Evolutionary conservation across 2,113 vertebrate species (phyloP).

Genomic region (Salvator merianae): DNA sequence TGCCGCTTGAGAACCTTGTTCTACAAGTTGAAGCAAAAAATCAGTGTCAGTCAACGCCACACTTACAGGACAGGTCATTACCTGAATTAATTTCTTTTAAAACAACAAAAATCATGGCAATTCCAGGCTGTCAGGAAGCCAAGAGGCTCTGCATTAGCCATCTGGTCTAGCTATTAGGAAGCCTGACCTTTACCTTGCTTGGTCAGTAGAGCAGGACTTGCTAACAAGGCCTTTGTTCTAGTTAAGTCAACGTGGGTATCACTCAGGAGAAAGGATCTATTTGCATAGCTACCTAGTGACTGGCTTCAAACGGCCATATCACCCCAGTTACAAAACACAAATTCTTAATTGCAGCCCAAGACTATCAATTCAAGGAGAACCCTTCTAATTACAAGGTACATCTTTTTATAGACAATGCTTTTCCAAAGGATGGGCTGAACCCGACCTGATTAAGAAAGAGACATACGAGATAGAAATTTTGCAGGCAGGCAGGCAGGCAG

Average conservation of each 20-base stretch:
- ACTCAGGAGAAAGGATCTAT: neutral
- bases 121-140: too few species aligned
- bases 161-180: too few species aligned
- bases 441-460: neutral
- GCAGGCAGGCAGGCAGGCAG: neutral
- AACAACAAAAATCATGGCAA: neutral
- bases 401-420: neutral
- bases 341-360: neutral
- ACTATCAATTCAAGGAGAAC: neutral
- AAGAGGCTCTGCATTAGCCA: too few species aligned
- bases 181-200: too few species aligned
- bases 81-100: too few species aligned
- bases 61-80: slow-evolving; percentile 21
- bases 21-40: slow-evolving; percentile 33
- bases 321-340: neutral
- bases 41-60: neutral
- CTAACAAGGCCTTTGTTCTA: too few species aligned
- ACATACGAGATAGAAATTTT: neutral
- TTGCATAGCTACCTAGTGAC: neutral
- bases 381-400: neutral
- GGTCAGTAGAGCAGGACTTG: too few species aligned
- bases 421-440: neutral
- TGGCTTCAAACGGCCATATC: neutral
- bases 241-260: neutral
- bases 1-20: too few species aligned